phyloP scores from a whole-genome alignment of 2,113 vertebrate species.

The Ornithorhynchus anatinus region DNA sequence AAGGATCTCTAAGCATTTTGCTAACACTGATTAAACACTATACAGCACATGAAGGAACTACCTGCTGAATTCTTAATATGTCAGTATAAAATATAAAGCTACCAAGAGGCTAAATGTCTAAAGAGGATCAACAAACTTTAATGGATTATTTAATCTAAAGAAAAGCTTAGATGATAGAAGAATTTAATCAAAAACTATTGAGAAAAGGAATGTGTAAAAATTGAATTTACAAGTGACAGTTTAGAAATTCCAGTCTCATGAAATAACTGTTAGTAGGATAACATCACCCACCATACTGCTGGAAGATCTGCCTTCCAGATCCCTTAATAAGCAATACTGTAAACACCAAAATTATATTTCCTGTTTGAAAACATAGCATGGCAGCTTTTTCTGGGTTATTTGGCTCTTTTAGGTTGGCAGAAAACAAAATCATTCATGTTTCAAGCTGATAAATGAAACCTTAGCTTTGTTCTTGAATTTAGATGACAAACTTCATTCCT shows the following conservation, averaged over 20 bases:
- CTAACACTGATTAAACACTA: conserved; percentile 4
- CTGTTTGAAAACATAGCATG: conserved; percentile 23
- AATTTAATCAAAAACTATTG: conserved; percentile 7
- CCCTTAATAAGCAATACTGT: conserved; percentile 28
- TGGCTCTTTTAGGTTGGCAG: conserved; percentile 1
- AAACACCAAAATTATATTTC: conserved; percentile 17
- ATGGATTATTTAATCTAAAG: conserved; percentile 11
- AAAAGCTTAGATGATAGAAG: not conserved
- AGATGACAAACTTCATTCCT: not conserved
- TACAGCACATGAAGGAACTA: conserved; percentile 12
- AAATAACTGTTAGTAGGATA: conserved; percentile 32
- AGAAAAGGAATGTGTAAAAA: not conserved
- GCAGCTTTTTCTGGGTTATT: conserved; percentile 40
- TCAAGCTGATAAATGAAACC: too few relatives aligned
- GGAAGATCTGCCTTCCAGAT: not conserved
- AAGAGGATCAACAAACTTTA: conserved; percentile 33
- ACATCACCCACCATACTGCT: conserved; percentile 1
- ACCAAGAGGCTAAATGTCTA: conserved; percentile 23
- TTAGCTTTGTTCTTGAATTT: not conserved
- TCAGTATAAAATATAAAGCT: not conserved
- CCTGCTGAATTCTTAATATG: not conserved
- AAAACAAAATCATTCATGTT: too few relatives aligned
- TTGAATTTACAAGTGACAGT: not conserved
- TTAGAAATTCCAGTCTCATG: not conserved
- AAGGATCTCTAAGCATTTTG: not conserved